Percentiles rank a stretch among this genome's conserved stretches.
Conservation (phyloP, 2,888 invertebrate species). For the Stomorhina lunata region DNA sequence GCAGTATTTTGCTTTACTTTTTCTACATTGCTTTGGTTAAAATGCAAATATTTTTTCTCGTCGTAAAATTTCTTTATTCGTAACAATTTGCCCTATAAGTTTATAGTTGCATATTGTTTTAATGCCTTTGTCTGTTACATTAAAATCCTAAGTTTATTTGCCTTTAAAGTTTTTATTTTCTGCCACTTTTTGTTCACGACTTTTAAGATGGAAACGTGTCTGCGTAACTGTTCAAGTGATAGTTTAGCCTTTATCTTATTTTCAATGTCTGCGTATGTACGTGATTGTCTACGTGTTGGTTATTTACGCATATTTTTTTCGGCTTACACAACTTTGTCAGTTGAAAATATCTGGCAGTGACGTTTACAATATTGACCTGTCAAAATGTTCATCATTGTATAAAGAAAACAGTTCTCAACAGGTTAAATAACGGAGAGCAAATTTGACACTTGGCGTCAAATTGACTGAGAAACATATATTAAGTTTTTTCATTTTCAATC, state of each 20-base stretch:
- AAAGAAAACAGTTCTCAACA: not conserved
- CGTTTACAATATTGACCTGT: slow-evolving; percentile 50
- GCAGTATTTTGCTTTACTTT: not conserved
- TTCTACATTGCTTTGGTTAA: not conserved
- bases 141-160: slow-evolving; percentile 26
- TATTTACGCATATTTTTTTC: not conserved
- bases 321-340: slow-evolving; percentile 35
- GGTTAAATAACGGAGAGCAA: too few species aligned
- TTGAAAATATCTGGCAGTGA: slow-evolving; percentile 31
- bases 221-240: slow-evolving; percentile 26
- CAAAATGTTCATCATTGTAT: slow-evolving; percentile 25
- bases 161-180: slow-evolving; percentile 28
- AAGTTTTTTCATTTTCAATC: too few species aligned
- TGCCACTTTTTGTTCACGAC: not conserved
- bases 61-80: not conserved
- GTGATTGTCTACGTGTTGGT: not conserved
- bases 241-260: not conserved
- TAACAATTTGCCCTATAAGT: not conserved
- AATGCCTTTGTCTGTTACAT: slow-evolving; percentile 16
- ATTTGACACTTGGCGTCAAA: too few species aligned
- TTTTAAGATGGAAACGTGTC: slow-evolving; percentile 2
- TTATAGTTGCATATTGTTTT: slow-evolving; percentile 5
- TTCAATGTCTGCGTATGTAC: not conserved
- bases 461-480: too few species aligned
- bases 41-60: slow-evolving; percentile 22